phyloP scores from a whole-genome alignment of 2,888 invertebrate species.

The Pedicia rivosa region DNA sequence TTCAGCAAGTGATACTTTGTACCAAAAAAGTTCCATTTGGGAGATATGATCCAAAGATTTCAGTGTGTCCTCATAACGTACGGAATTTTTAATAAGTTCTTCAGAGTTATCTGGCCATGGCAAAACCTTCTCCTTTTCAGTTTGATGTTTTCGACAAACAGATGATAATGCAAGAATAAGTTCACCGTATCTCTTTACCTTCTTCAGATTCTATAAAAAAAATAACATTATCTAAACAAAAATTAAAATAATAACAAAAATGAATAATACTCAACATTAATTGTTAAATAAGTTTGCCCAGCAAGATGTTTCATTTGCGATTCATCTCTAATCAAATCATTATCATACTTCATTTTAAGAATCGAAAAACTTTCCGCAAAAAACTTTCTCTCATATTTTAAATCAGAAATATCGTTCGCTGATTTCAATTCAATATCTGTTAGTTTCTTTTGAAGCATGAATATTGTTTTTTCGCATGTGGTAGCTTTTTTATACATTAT shows the following conservation, averaged over 20 bases:
- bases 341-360: background rate
- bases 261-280: background rate
- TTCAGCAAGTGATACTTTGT: background rate
- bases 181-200: conserved; percentile 1
- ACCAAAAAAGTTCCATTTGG: background rate
- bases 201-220: background rate
- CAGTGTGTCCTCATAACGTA: background rate
- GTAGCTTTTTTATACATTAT: background rate
- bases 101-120: background rate
- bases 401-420: background rate
- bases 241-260: background rate
- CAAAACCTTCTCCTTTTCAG: conserved; percentile 3
- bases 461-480: background rate
- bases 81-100: background rate
- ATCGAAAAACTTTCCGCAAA: conserved; percentile 3
- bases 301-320: conserved; percentile 1
- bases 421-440: background rate
- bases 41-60: background rate
- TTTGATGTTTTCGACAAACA: conserved; percentile 2
- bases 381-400: background rate
- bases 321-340: background rate
- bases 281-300: background rate
- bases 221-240: background rate
- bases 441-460: background rate
- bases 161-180: background rate